phyloP scores from a whole-genome alignment of 1,140 invertebrate species.

The Scaptomyza graminum region DNA sequence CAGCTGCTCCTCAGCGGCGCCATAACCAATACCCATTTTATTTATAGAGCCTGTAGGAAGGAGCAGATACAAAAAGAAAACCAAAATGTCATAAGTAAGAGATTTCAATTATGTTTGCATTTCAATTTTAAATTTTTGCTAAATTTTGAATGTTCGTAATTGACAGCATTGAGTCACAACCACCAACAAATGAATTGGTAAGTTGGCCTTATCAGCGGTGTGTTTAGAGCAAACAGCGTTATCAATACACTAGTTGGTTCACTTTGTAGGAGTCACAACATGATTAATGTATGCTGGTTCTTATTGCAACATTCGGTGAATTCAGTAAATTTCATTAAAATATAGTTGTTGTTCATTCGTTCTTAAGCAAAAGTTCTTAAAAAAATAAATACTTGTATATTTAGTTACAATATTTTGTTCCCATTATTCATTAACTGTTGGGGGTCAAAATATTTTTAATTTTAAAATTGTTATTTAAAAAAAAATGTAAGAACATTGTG shows the following conservation, averaged over 20 bases:
- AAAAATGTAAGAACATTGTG: no score
- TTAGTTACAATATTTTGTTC: no score
- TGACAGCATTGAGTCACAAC: conserved; percentile 25
- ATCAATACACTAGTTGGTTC: conserved; percentile 50
- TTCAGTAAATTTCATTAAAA: no score
- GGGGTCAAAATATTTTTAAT: conserved; percentile 1
- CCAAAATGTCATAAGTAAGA: background rate
- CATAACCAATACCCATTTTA: conserved; percentile 78
- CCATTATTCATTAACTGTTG: background rate
- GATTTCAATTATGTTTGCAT: background rate
- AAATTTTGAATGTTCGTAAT: background rate
- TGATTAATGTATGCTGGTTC: conserved; percentile 51
- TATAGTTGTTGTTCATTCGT: background rate
- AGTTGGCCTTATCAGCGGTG: conserved; percentile 58
- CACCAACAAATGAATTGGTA: conserved; percentile 5
- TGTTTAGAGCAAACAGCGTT: conserved; percentile 74
- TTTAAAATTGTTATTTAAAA: conserved; percentile 1
- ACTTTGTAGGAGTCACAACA: conserved; percentile 34
- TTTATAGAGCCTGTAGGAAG: conserved; percentile 2
- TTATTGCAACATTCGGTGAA: conserved; percentile 58
- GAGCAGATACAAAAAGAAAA: conserved; percentile 1
- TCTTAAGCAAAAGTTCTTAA: no score
- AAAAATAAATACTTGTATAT: no score
- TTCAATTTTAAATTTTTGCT: background rate
- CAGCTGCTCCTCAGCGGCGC: conserved; percentile 81